Conservation (phyloP, 1,140 invertebrate genomes). For the Oncopeltus fasciatus region DNA sequence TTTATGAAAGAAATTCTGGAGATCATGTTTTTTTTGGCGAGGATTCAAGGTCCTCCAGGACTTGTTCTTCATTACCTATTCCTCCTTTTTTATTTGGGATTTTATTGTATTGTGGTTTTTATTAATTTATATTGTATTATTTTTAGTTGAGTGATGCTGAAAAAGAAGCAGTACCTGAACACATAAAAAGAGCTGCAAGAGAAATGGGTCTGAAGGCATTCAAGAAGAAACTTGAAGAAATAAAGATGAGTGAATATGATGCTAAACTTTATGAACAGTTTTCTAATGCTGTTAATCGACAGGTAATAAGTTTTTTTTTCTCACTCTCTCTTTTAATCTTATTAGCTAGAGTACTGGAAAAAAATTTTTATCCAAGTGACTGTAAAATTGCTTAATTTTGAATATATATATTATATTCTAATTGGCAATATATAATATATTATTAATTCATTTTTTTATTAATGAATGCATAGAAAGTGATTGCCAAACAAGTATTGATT, state of each 20-base stretch:
- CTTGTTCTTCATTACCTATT: not conserved
- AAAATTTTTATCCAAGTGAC: no score
- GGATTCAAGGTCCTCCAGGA: no score
- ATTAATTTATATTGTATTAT: not conserved
- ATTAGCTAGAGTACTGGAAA: no score
- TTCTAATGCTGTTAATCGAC: conserved; percentile 55
- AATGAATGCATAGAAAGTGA: no score
- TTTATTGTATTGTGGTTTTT: not conserved
- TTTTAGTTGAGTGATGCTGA: conserved; percentile 65
- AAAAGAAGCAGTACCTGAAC: conserved; percentile 79
- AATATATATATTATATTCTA: no score
- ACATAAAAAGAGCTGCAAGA: conserved; percentile 71
- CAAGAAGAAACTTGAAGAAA: conserved; percentile 75
- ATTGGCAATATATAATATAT: no score
- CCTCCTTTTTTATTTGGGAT: not conserved
- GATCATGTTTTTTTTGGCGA: no score
- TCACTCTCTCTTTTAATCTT: not conserved
- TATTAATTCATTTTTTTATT: no score
- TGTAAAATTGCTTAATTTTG: no score
- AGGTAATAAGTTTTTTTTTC: conserved; percentile 36
- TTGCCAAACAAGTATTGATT: no score
- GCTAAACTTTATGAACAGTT: conserved; percentile 75
- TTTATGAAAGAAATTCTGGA: no score
- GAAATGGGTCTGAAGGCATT: conserved; percentile 88
- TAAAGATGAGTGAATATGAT: conserved; percentile 90